A percentile compares a stretch with the other conserved stretches of the same genome.
Evolutionary conservation across 2,888 invertebrate species (phyloP).

Genomic region (Amiota communis): DNA sequence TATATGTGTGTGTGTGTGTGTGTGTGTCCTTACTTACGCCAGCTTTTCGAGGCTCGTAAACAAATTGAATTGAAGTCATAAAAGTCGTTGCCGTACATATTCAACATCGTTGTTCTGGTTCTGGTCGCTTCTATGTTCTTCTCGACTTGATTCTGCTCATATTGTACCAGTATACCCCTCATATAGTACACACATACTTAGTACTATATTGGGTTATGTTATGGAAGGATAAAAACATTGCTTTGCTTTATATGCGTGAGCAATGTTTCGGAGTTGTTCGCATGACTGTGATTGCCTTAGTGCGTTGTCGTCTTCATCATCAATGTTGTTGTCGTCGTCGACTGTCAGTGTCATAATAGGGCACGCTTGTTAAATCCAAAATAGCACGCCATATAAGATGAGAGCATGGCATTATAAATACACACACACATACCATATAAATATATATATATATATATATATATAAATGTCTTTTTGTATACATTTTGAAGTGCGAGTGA

Average conservation of each 20-base stretch:
- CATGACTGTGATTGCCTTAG: conserved; percentile 61
- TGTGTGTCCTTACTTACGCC: conserved; percentile 9
- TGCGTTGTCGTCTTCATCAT: conserved; percentile 30
- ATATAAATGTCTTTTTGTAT: not conserved
- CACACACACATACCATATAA: too few relatives aligned
- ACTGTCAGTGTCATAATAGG: conserved; percentile 61
- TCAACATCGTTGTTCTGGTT: conserved; percentile 36
- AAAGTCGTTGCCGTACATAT: conserved; percentile 52
- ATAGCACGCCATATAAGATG: conserved; percentile 20
- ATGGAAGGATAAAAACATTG: too few relatives aligned
- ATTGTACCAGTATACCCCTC: too few relatives aligned
- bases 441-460: not conserved
- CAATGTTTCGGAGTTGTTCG: conserved; percentile 40
- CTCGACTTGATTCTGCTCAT: not conserved
- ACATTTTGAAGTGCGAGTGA: not conserved
- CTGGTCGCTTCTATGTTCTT: not conserved
- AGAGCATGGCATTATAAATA: not conserved
- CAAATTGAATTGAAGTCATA: conserved; percentile 67
- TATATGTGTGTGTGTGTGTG: not conserved
- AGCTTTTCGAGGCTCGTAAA: conserved; percentile 58
- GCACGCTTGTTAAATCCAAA: conserved; percentile 62
- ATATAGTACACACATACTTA: too few relatives aligned
- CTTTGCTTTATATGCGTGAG: too few relatives aligned
- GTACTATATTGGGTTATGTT: too few relatives aligned
- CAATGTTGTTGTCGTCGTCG: conserved; percentile 38